A percentile compares a stretch with the other conserved stretches of the same genome.
These are phyloP conservation scores for Eumeta japonica DNA, from an alignment of 1,140 invertebrate genomes.

Conservation along the genomic window DNA sequence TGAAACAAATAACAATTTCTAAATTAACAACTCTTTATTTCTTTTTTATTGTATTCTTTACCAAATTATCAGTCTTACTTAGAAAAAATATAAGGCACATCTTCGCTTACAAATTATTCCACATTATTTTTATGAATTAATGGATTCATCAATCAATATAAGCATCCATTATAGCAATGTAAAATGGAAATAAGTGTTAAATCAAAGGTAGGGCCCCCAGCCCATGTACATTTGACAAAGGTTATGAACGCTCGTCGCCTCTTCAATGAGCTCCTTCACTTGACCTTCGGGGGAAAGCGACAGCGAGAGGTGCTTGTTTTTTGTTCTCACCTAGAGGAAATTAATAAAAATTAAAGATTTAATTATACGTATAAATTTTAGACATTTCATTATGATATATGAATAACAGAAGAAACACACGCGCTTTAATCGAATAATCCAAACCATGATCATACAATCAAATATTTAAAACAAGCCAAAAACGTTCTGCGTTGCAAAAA, in stretches of 20 bases:
- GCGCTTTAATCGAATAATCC: not conserved
- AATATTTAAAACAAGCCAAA: too few relatives aligned
- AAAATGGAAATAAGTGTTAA: too few relatives aligned
- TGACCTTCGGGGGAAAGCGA: constrained; percentile 88
- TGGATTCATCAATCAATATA: too few relatives aligned
- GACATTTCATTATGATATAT: not conserved
- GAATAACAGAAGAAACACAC: not conserved
- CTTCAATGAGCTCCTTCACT: constrained; percentile 84
- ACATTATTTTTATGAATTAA: too few relatives aligned
- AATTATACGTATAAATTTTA: not conserved
- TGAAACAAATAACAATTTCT: too few relatives aligned
- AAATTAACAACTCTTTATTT: too few relatives aligned
- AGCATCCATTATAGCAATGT: too few relatives aligned
- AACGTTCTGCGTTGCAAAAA: too few relatives aligned
- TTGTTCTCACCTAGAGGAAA: constrained; percentile 52
- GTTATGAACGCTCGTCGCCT: constrained; percentile 87
- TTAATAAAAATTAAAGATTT: not conserved
- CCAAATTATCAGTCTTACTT: too few relatives aligned
- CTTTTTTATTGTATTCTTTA: too few relatives aligned
- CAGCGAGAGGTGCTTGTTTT: constrained; percentile 58
- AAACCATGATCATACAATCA: not conserved
- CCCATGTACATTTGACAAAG: constrained; percentile 95
- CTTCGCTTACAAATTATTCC: too few relatives aligned
- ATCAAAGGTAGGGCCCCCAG: constrained; percentile 84
- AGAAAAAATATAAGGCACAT: too few relatives aligned